These are phyloP conservation scores for Halcyon leucocephala DNA, from an alignment of 2,797 vertebrate genomes.

Conservation along the genomic window DNA sequence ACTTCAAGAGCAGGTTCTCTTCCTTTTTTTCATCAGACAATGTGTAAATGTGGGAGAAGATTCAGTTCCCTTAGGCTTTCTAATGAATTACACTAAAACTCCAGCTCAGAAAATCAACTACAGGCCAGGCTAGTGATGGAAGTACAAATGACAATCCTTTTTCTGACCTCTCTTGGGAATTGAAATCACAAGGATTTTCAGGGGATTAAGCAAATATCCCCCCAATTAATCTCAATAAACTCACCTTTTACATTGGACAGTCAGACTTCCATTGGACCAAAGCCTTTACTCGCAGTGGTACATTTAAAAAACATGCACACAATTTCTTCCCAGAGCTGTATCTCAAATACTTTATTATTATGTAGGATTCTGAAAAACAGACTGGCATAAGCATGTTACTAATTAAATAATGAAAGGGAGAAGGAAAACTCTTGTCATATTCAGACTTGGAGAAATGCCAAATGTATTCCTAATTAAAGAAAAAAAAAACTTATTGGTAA, in stretches of 20 bases:
- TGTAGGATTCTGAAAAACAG: neutral
- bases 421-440: neutral
- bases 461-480: neutral
- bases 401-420: conserved; percentile 13
- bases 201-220: neutral
- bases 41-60: neutral
- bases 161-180: neutral
- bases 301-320: neutral
- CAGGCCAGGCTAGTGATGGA: neutral
- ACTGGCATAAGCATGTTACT: neutral
- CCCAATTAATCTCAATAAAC: neutral
- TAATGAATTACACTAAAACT: neutral
- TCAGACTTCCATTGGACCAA: neutral
- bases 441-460: neutral
- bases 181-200: conserved; percentile 5
- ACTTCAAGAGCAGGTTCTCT: neutral
- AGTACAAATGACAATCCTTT: neutral
- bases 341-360: neutral
- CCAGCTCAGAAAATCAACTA: neutral
- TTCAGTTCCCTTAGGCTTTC: neutral
- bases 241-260: neutral
- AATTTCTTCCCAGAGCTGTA: neutral
- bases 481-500: neutral
- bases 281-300: neutral
- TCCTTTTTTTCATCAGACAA: neutral